phyloP scores from a whole-genome alignment of 1,140 invertebrate genomes.

The Drosophila parvula region DNA sequence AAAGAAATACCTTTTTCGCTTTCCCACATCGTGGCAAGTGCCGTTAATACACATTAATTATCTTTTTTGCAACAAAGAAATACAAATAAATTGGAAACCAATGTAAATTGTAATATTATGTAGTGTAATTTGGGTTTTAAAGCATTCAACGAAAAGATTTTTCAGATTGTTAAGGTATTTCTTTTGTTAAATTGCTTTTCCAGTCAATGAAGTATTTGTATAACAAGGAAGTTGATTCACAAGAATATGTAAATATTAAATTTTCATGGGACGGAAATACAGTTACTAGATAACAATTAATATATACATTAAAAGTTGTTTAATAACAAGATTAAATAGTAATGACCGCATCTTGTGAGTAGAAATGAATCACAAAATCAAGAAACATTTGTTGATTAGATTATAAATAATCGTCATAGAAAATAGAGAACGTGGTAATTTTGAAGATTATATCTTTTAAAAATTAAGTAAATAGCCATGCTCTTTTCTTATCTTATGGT shows the following conservation, averaged over 20 bases:
- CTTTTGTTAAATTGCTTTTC: neutral
- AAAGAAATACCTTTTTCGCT: slow-evolving; percentile 16
- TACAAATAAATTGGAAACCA: slow-evolving; percentile 14
- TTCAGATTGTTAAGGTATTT: neutral
- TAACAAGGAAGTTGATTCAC: neutral
- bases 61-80: slow-evolving; percentile 8
- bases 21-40: slow-evolving; percentile 16
- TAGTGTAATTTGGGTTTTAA: neutral
- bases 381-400: neutral
- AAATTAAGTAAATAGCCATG: neutral
- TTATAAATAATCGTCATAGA: neutral
- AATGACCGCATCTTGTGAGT: slow-evolving; percentile 1
- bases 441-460: neutral
- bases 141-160: neutral
- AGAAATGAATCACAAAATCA: neutral
- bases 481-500: neutral
- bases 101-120: neutral
- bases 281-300: slow-evolving; percentile 7
- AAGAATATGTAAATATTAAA: neutral
- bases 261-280: neutral
- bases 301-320: neutral
- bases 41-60: slow-evolving; percentile 28
- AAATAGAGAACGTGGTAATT: neutral
- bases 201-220: neutral
- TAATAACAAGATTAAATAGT: slow-evolving; percentile 5